Conservation (phyloP, 2,797 vertebrate species). For the Eupleurogrammus muticus region DNA sequence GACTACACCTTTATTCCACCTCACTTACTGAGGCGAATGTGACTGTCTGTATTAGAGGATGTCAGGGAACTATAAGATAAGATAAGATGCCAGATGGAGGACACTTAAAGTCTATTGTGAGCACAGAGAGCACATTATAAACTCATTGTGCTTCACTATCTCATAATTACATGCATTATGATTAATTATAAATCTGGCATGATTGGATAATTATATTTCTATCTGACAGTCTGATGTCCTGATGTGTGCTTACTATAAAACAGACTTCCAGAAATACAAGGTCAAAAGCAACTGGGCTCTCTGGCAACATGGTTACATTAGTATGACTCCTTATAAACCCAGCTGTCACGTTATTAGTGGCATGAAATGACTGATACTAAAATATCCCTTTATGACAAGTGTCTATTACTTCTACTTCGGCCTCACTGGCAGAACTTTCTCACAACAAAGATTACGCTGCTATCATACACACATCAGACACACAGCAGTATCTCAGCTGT, state of each 20-base stretch:
- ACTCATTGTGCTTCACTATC: slow-evolving; percentile 64
- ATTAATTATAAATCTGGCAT: slow-evolving; percentile 68
- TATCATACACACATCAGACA: too few species aligned
- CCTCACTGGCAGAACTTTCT: too few species aligned
- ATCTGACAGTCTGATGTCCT: slow-evolving; percentile 60
- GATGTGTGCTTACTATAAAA: slow-evolving; percentile 49
- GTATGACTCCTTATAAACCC: neutral
- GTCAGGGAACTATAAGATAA: slow-evolving; percentile 62
- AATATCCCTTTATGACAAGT: too few species aligned
- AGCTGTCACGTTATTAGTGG: too few species aligned
- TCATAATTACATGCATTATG: slow-evolving; percentile 64
- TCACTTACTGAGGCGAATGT: slow-evolving; percentile 61
- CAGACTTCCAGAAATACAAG: slow-evolving; percentile 29
- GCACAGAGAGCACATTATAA: slow-evolving; percentile 64
- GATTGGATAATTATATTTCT: slow-evolving; percentile 63
- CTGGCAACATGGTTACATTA: neutral
- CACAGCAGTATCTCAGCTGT: too few species aligned
- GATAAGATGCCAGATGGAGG: slow-evolving; percentile 69
- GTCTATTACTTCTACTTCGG: too few species aligned
- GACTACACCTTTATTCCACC: slow-evolving; percentile 68
- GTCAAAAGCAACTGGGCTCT: neutral
- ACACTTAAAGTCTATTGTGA: slow-evolving; percentile 61
- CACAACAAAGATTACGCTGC: too few species aligned
- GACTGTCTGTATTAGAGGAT: slow-evolving; percentile 59
- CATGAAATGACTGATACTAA: too few species aligned